Base-by-base conservation (phyloP, 1,140 invertebrate species). In the Coenobita brevimanus region DNA sequence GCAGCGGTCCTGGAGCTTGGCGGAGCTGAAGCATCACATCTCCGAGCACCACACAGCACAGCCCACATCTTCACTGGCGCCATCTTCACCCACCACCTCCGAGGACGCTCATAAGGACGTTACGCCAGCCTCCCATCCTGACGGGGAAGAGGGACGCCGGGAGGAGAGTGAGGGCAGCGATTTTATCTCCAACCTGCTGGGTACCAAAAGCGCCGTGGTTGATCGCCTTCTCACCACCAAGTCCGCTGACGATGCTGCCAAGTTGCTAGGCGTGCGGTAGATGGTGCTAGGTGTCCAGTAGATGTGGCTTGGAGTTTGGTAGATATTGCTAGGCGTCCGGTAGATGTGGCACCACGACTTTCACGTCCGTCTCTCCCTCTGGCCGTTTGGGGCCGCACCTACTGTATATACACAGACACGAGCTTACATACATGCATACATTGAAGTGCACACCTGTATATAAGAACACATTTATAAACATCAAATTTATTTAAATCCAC, bases 1-100 rank as follows among this genome's bases (percentile, higher is more conserved):
- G 91, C 95, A 97, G 87, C 95, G 97, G 60, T 98, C 98, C 92
- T 98, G 97, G 97, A 98, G 97, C 0, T 96, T 97, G 0, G 97
- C 98, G 92, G 97, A 99, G 92, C 93, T 99, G 0, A 94, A 97
- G 0, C 95, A 97, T 10, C 98, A 99, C 92, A 98, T 98, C 96
- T 93, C 97, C 33, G 97, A 96, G 0, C 96, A 97, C 24, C 86
- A 88, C 54, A 75, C 75, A n/a, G 67, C 38, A 50, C 46, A 50
- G 46, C 46, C 46, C 46, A 50, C 46, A 6, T 50, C 46, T 50
- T 17, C 46, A 17, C 46, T 50, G 46, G 6, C 46, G 69, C 82
- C 82, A 41, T 60, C 67, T 62, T 80, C 83, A 36, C 88, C 88
- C 1, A 90, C 89, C n/a, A 91, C 89, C 54, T 91, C 82, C 15